Evolutionary conservation across 2,888 invertebrate genomes (phyloP).

Genomic region (Platycheirus albimanus): DNA sequence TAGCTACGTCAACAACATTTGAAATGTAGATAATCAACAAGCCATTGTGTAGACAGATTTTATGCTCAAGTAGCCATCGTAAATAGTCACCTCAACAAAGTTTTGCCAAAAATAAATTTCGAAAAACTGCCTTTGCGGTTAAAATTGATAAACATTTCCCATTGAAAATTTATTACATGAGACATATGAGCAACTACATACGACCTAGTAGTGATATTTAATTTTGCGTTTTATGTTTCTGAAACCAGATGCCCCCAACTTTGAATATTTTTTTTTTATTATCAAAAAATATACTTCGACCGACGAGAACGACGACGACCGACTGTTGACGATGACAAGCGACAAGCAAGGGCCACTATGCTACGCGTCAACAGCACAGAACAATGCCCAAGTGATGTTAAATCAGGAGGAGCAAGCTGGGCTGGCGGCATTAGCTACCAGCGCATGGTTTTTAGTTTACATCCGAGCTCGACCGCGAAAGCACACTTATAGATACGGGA

Average conservation of each 20-base stretch:
- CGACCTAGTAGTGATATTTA: background rate
- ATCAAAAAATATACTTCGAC: background rate
- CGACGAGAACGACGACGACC: background rate
- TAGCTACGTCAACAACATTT: no score
- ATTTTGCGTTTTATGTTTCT: background rate
- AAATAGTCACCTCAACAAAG: no score
- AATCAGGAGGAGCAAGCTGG: constrained; percentile 41
- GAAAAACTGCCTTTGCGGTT: no score
- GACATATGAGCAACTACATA: background rate
- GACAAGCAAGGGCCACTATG: constrained; percentile 16
- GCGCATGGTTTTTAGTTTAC: constrained; percentile 76
- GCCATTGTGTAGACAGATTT: no score
- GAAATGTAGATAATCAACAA: no score
- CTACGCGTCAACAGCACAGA: constrained; percentile 30
- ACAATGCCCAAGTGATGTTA: constrained; percentile 46
- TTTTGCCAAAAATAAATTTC: no score
- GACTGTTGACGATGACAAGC: background rate
- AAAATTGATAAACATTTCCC: no score
- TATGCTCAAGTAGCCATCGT: no score
- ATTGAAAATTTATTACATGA: no score
- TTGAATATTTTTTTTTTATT: constrained; percentile 47
- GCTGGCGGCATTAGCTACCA: constrained; percentile 56
- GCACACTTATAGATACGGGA: constrained; percentile 64
- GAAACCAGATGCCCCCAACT: constrained; percentile 65
- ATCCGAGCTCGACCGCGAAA: constrained; percentile 76